phyloP scores from a whole-genome alignment of 2,113 vertebrate genomes.

The Uria lomvia region DNA sequence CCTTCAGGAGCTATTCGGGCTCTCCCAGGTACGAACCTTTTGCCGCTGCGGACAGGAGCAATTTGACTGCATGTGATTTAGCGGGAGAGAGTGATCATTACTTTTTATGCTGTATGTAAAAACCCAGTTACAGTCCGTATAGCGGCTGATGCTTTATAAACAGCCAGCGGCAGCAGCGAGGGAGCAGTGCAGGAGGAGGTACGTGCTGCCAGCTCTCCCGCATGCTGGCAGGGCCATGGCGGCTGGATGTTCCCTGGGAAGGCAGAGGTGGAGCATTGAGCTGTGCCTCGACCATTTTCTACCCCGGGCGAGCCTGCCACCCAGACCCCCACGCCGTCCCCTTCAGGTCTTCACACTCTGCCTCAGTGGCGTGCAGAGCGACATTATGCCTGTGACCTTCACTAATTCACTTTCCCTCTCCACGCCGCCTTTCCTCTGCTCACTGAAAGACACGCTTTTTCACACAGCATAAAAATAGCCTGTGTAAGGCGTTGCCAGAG shows the following conservation, averaged over 20 bases:
- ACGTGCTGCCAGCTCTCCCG: neutral
- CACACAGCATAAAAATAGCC: conserved; percentile 47
- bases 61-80: neutral
- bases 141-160: neutral
- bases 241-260: neutral
- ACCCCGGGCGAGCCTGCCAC: neutral
- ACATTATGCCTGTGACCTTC: conserved; percentile 41
- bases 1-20: neutral
- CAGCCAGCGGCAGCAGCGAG: neutral
- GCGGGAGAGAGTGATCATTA: neutral
- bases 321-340: neutral
- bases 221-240: neutral
- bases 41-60: accelerated
- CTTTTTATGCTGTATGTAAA: neutral
- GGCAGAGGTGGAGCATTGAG: neutral
- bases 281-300: neutral
- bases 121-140: neutral
- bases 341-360: neutral
- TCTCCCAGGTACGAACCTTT: neutral
- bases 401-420: conserved; percentile 43
- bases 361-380: neutral
- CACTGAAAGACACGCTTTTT: conserved; percentile 24
- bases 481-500: conserved; percentile 25
- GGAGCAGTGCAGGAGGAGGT: neutral
- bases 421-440: neutral